These are phyloP conservation scores for Sympetrum striolatum DNA, from an alignment of 2,888 invertebrate genomes.

Conservation along the genomic window DNA sequence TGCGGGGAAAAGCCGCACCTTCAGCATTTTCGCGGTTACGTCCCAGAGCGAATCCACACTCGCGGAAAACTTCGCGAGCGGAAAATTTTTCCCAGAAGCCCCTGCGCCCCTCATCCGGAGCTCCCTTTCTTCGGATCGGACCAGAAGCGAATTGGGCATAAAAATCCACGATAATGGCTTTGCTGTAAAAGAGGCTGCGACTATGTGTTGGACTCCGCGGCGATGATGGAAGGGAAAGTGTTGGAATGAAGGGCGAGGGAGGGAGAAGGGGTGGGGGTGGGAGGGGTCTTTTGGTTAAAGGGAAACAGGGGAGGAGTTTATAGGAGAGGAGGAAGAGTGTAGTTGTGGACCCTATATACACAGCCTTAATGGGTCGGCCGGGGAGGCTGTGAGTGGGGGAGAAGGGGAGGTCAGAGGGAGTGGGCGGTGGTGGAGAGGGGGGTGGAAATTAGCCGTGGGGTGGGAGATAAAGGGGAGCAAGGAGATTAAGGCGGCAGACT, in stretches of 20 bases:
- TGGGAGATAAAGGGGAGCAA: background rate
- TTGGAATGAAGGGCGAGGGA: background rate
- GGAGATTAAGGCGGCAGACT: background rate
- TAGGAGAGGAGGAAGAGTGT: conserved; percentile 30
- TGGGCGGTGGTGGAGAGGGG: background rate
- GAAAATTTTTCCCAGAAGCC: background rate
- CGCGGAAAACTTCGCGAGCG: background rate
- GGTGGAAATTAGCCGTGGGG: background rate
- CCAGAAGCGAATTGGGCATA: background rate
- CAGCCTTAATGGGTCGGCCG: conserved; percentile 21
- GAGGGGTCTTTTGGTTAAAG: conserved; percentile 2
- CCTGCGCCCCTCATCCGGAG: background rate
- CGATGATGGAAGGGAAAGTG: conserved; percentile 16
- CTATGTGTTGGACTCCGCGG: background rate
- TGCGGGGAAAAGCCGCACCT: background rate
- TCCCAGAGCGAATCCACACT: background rate
- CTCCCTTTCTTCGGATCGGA: background rate
- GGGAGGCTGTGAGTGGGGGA: background rate
- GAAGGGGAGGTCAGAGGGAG: background rate
- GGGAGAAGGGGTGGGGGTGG: background rate
- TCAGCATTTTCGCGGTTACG: background rate
- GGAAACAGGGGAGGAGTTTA: background rate
- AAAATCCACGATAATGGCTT: background rate
- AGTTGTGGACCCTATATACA: conserved; percentile 36
- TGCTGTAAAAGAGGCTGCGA: background rate